phyloP scores from a whole-genome alignment of 1,140 invertebrate genomes.

The Bombus terrestris region DNA sequence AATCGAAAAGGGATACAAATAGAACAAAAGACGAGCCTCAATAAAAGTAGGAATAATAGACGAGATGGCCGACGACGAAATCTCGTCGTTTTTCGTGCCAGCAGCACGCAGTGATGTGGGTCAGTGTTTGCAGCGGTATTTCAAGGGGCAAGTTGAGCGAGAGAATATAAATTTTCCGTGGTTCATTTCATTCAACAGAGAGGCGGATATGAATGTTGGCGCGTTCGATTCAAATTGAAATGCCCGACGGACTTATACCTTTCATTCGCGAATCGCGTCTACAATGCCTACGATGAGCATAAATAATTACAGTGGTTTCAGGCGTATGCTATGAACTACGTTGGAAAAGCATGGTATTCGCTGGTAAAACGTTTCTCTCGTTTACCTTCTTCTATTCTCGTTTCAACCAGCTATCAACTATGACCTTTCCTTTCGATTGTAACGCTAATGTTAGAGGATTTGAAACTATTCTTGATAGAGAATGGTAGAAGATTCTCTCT shows the following conservation, averaged over 20 bases:
- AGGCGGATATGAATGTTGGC: not conserved
- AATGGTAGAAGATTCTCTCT: not conserved
- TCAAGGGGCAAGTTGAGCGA: constrained; percentile 1
- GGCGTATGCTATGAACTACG: not conserved
- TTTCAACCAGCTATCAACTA: not conserved
- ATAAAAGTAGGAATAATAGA: constrained; percentile 27
- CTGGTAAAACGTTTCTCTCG: not conserved
- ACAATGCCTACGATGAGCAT: constrained; percentile 5
- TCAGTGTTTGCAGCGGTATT: constrained; percentile 22
- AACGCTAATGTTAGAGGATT: not conserved
- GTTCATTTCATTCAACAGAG: not conserved
- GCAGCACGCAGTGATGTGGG: constrained; percentile 5
- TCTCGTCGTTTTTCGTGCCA: constrained; percentile 16
- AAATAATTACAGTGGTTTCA: constrained; percentile 14
- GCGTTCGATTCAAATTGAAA: constrained; percentile 38
- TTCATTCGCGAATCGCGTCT: not conserved
- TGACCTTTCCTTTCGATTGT: not conserved
- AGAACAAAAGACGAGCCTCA: not conserved
- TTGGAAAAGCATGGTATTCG: not conserved
- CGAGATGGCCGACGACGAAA: not conserved
- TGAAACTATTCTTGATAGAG: not conserved
- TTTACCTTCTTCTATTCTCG: not conserved
- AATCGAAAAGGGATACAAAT: not conserved
- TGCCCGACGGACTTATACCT: not conserved
- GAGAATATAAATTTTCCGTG: constrained; percentile 39